These are phyloP conservation scores for Metacarcinus magister DNA, from an alignment of 2,888 invertebrate genomes.

Conservation along the genomic window DNA sequence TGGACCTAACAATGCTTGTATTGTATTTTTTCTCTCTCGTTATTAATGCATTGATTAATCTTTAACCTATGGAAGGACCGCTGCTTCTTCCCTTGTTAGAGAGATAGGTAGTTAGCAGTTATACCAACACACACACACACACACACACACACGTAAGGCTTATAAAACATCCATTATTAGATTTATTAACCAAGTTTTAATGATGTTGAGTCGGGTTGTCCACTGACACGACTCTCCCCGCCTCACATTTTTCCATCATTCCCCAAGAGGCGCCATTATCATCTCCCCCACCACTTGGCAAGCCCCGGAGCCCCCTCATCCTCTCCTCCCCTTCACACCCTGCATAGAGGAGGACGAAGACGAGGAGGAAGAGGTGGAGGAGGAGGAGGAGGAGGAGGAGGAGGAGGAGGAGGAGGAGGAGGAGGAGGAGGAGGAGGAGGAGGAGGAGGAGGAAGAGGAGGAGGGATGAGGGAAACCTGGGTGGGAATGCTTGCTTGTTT, in stretches of 20 bases:
- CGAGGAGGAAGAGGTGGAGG: not conserved
- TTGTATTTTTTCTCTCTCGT: not conserved
- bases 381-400: not conserved
- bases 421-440: not conserved
- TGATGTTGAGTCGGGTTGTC: not conserved
- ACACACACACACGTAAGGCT: not conserved
- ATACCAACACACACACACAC: not conserved
- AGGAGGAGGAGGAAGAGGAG: not conserved
- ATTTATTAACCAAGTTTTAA: conserved; percentile 41
- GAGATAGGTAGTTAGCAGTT: too few relatives aligned
- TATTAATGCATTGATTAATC: conserved; percentile 56
- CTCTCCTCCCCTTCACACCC: not conserved
- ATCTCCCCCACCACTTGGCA: not conserved
- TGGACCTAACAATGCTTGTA: too few relatives aligned
- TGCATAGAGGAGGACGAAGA: not conserved
- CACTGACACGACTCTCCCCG: not conserved
- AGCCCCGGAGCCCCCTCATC: not conserved
- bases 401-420: not conserved
- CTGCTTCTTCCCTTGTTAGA: too few relatives aligned
- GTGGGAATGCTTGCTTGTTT: not conserved
- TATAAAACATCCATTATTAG: not conserved
- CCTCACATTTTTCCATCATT: not conserved
- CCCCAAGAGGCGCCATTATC: not conserved
- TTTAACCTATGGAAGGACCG: too few relatives aligned
- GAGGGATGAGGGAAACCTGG: not conserved